Conservation (phyloP, 2,888 invertebrate genomes). For the Aphodius sticticus region DNA sequence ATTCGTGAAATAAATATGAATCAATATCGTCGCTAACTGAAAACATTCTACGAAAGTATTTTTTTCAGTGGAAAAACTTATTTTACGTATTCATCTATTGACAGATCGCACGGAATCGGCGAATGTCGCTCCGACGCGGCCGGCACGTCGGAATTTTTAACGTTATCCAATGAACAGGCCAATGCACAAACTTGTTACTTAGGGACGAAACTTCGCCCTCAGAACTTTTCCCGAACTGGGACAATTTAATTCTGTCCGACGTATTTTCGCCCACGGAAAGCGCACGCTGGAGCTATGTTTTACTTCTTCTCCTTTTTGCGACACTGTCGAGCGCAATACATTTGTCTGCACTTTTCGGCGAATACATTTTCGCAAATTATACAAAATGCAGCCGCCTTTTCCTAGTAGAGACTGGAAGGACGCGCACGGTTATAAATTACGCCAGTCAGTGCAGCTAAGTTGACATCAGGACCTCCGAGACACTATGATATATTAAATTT, state of each 20-base stretch:
- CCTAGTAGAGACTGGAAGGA: neutral
- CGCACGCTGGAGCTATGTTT: neutral
- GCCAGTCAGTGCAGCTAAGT: neutral
- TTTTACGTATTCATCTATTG: neutral
- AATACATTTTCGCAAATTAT: slow-evolving; percentile 4
- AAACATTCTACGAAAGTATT: no score
- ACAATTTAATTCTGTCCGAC: neutral
- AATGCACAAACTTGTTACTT: slow-evolving; percentile 4
- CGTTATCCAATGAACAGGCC: neutral
- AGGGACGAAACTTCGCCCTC: neutral
- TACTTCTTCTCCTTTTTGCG: neutral
- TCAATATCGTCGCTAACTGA: no score
- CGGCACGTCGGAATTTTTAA: neutral
- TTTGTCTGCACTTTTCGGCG: neutral
- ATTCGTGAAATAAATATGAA: no score
- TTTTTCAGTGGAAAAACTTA: neutral
- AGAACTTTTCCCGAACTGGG: neutral
- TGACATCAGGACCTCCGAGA: neutral
- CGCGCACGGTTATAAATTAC: neutral
- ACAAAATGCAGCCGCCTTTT: neutral
- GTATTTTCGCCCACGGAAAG: neutral
- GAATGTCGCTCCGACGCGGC: neutral
- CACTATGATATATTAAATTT: neutral
- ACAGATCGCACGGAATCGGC: neutral
- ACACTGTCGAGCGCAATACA: neutral